phyloP scores from a whole-genome alignment of 2,797 vertebrate genomes.

The Fratercula arctica region DNA sequence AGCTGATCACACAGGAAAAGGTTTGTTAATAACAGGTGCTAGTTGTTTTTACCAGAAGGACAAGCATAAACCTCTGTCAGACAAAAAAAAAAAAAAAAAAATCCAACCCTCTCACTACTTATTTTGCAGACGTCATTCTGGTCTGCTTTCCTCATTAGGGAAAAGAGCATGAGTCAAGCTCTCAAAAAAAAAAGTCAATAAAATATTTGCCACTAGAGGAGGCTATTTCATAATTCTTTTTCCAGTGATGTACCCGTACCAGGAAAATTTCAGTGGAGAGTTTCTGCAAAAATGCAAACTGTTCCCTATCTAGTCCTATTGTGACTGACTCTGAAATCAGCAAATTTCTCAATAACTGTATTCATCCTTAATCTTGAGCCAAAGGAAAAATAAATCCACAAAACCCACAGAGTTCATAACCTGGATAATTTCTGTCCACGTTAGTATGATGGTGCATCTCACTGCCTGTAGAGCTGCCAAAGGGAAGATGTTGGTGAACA shows the following conservation, averaged over 20 bases:
- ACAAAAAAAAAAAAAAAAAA: neutral
- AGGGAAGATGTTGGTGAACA: neutral
- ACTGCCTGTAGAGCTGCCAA: neutral
- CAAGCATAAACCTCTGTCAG: neutral
- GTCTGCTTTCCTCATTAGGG: neutral
- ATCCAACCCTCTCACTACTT: neutral
- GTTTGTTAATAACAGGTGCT: neutral
- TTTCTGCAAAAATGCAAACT: neutral
- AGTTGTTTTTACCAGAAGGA: neutral
- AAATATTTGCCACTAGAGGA: conserved; percentile 49
- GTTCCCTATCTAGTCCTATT: neutral
- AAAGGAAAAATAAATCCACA: neutral
- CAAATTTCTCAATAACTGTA: neutral
- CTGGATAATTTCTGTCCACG: neutral
- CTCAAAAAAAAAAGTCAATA: neutral
- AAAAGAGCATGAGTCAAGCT: neutral
- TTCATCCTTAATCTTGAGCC: neutral
- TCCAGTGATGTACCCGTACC: neutral
- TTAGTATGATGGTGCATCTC: neutral
- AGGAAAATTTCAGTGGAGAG: neutral
- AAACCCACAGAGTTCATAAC: neutral
- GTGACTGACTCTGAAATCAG: neutral
- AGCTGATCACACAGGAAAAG: neutral
- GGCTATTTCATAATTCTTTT: neutral
- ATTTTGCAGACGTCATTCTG: neutral